Evolutionary conservation across 2,797 vertebrate genomes (phyloP).

Genomic region (Agapornis canus): DNA sequence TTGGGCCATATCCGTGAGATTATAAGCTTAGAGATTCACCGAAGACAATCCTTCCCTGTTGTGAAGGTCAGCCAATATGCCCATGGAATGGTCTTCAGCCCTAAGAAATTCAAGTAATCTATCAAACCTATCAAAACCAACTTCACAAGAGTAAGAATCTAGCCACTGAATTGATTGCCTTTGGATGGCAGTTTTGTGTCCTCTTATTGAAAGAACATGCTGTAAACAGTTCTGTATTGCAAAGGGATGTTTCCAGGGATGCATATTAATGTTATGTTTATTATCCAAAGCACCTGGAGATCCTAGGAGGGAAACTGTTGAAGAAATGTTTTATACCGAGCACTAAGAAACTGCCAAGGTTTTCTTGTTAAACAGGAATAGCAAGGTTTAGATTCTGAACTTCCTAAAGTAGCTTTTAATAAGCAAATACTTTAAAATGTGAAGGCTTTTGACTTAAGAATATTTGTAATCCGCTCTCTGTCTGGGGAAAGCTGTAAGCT

Average conservation of each 20-base stretch:
- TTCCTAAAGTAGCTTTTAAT: constrained; percentile 71
- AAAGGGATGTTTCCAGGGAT: background rate
- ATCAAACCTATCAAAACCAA: background rate
- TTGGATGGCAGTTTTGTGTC: background rate
- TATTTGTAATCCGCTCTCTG: constrained; percentile 42
- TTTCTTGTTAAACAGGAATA: constrained; percentile 29
- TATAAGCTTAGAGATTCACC: background rate
- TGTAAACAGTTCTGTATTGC: background rate
- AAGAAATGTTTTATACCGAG: constrained; percentile 4
- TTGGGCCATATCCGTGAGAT: background rate
- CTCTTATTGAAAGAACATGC: background rate
- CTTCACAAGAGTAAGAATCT: background rate
- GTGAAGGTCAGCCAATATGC: background rate
- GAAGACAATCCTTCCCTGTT: background rate
- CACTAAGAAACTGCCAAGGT: constrained; percentile 27
- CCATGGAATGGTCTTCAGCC: background rate
- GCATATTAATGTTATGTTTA: background rate
- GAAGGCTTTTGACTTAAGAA: constrained; percentile 63
- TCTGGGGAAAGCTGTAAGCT: constrained; percentile 56
- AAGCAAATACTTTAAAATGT: constrained; percentile 56
- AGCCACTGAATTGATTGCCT: background rate
- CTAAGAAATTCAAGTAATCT: background rate
- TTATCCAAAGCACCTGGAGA: constrained; percentile 23
- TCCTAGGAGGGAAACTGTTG: background rate
- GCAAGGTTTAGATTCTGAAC: constrained; percentile 56